These are phyloP conservation scores for Kryphioiulus occultus DNA, from an alignment of 2,888 invertebrate genomes.

Conservation along the genomic window DNA sequence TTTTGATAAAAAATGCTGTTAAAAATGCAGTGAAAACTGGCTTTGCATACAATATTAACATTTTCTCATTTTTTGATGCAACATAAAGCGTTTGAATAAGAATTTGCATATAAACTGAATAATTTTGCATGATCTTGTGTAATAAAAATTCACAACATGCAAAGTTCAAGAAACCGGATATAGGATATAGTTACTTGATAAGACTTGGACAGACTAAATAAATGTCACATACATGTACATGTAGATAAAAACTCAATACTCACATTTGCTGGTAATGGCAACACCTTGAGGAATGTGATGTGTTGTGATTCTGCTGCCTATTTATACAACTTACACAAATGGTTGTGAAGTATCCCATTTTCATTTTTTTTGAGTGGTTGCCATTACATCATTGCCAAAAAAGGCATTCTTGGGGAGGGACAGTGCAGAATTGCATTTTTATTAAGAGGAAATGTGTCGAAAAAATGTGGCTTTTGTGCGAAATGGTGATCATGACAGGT, in stretches of 20 bases:
- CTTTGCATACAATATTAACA: no score
- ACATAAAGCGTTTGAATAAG: no score
- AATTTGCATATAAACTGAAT: no score
- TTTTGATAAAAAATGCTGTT: no score
- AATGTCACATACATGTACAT: no score
- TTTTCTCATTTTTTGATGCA: no score
- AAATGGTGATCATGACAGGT: background rate
- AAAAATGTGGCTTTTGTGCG: background rate
- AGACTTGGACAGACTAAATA: no score
- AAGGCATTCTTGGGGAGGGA: background rate
- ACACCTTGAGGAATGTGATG: background rate
- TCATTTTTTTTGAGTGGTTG: background rate
- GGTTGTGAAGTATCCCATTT: background rate
- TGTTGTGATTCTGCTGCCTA: background rate
- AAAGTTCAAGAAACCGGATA: no score
- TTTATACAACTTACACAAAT: background rate
- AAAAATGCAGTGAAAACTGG: no score
- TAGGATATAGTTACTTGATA: no score
- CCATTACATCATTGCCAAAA: background rate
- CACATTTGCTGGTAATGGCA: background rate
- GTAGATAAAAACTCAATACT: background rate
- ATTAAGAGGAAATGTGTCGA: background rate
- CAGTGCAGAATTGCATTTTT: background rate
- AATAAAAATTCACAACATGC: no score
- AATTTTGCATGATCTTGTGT: no score